These are phyloP conservation scores for Gastrophryne carolinensis DNA, from an alignment of 2,797 vertebrate genomes.

Conservation along the genomic window DNA sequence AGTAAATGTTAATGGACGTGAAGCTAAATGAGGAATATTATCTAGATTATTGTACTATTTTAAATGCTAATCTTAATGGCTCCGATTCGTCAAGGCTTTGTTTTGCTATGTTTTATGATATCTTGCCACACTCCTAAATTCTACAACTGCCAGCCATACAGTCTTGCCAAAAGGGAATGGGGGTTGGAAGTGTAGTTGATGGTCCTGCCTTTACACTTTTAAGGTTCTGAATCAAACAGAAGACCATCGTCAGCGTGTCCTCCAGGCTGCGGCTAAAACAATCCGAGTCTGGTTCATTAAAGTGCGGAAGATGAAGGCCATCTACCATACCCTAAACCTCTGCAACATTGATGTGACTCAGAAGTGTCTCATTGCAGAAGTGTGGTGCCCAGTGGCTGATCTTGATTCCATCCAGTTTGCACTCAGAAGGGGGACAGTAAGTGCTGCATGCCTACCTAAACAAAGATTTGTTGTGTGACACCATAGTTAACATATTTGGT, in stretches of 20 bases:
- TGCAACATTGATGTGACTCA: constrained; percentile 98
- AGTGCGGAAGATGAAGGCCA: constrained; percentile 98
- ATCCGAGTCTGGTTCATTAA: constrained; percentile 98
- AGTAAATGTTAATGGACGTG: no score
- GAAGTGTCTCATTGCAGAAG: constrained; percentile 97
- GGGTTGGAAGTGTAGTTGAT: no score
- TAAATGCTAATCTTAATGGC: no score
- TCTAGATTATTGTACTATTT: no score
- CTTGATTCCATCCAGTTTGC: constrained; percentile 97
- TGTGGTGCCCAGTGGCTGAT: constrained; percentile 95
- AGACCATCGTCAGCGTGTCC: constrained; percentile 92
- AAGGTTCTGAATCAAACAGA: constrained; percentile 98
- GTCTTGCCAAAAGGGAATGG: no score
- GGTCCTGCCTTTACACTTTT: background rate
- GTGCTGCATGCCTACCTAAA: no score
- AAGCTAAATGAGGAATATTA: no score
- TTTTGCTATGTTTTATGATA: no score
- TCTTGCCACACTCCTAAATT: no score
- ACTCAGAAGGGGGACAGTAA: constrained; percentile 92
- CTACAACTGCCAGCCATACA: no score
- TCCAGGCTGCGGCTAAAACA: constrained; percentile 93
- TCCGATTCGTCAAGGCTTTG: no score
- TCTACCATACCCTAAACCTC: constrained; percentile 97
- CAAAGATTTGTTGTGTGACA: no score
- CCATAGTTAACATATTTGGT: background rate